Conservation (phyloP, 2,113 vertebrate genomes). For the Gracilinanus agilis region DNA sequence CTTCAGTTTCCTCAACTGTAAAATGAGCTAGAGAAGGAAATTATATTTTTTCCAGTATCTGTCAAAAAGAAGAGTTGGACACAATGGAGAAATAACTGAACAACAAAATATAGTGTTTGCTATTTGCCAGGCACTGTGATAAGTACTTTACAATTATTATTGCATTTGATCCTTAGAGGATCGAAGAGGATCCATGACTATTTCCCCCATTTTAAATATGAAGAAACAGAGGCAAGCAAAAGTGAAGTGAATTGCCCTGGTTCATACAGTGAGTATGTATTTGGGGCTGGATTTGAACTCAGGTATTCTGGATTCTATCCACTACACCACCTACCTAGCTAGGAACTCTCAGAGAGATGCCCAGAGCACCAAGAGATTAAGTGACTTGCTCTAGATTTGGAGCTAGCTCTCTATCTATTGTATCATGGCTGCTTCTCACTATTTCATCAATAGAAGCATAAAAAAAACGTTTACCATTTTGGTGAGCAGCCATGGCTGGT, state of each 20-base stretch:
- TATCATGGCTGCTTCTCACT: background rate
- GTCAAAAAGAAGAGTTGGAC: no score
- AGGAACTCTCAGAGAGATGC: background rate
- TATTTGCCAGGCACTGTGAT: background rate
- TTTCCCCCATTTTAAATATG: background rate
- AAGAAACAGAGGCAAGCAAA: background rate
- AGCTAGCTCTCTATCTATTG: background rate
- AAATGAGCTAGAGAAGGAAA: no score
- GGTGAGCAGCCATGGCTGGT: slow-evolving; percentile 91
- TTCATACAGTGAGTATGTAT: background rate
- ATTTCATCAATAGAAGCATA: background rate
- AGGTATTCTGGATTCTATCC: background rate
- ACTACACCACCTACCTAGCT: background rate
- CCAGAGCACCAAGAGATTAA: background rate
- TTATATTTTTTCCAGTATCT: no score
- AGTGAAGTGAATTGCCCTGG: background rate
- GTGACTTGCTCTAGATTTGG: background rate
- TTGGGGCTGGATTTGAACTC: background rate
- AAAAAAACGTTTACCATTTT: slow-evolving; percentile 86
- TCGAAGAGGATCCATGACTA: background rate
- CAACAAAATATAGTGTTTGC: background rate
- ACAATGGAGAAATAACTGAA: no score
- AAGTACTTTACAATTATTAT: background rate
- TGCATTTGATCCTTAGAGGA: background rate
- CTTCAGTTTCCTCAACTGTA: no score